These are phyloP conservation scores for Myxocyprinus asiaticus DNA, from an alignment of 2,113 vertebrate species.

Conservation along the genomic window DNA sequence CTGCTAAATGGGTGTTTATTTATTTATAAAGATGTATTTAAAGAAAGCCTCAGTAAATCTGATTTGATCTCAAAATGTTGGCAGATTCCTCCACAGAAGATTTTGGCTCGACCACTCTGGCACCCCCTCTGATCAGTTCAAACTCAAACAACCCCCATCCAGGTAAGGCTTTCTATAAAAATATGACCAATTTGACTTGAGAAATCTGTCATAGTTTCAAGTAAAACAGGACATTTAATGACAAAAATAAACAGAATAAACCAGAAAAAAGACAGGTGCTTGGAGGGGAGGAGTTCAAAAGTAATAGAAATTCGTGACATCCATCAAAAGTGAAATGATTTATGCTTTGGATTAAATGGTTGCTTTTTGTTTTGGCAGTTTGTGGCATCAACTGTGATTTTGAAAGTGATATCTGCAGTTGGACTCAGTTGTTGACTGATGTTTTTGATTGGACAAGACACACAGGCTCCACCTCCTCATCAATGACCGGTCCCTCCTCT, in stretches of 20 bases:
- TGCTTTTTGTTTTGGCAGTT: constrained; percentile 54
- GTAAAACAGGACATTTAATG: too few species aligned
- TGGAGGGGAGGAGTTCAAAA: too few species aligned
- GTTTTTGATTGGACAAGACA: constrained; percentile 71
- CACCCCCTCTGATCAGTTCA: background rate
- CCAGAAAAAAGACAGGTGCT: too few species aligned
- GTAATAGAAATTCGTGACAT: too few species aligned
- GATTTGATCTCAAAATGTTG: background rate
- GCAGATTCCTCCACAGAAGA: background rate
- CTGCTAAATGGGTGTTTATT: background rate
- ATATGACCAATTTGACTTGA: too few species aligned
- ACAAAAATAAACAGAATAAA: too few species aligned
- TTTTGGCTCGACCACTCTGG: background rate
- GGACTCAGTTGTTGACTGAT: constrained; percentile 71
- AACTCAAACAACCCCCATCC: background rate
- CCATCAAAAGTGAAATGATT: too few species aligned
- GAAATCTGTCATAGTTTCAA: too few species aligned
- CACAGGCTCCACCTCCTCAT: constrained; percentile 59
- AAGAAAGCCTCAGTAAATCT: background rate
- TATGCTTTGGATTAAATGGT: too few species aligned
- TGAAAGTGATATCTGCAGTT: constrained; percentile 71
- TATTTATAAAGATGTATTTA: background rate
- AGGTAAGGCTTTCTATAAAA: constrained; percentile 20
- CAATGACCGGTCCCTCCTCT: constrained; percentile 57
- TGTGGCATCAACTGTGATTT: constrained; percentile 74